A percentile compares a stretch with the other conserved stretches of the same genome.
Evolutionary conservation across 2,113 vertebrate species (phyloP).

Genomic region (Crocuta crocuta): DNA sequence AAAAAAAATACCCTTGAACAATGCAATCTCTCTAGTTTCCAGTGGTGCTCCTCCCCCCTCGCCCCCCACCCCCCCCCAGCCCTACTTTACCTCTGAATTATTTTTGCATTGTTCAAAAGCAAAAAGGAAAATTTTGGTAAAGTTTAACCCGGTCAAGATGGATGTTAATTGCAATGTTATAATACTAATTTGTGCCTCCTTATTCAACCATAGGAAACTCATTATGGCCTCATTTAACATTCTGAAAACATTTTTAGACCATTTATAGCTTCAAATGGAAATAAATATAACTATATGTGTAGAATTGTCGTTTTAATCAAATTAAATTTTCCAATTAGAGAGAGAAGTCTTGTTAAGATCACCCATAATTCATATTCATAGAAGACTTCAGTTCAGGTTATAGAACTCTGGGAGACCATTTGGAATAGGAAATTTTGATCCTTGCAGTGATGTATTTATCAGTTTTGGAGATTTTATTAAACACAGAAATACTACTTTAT

Average conservation of each 20-base stretch:
- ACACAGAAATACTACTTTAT: neutral
- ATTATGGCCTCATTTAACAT: conserved; percentile 81
- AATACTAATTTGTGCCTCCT: conserved; percentile 75
- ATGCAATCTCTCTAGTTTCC: conserved; percentile 37
- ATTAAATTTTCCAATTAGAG: conserved; percentile 86
- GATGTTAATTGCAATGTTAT: conserved; percentile 67
- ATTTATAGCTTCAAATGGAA: conserved; percentile 75
- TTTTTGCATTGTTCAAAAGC: conserved; percentile 69
- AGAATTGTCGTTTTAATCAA: conserved; percentile 87
- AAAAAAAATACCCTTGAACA: conserved; percentile 42
- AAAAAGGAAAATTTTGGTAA: conserved; percentile 75
- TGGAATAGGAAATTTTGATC: conserved; percentile 65
- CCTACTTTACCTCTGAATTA: conserved; percentile 4
- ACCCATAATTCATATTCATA: conserved; percentile 83
- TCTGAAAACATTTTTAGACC: conserved; percentile 83
- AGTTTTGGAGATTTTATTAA: conserved; percentile 47
- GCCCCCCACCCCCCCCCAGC: neutral
- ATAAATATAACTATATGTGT: conserved; percentile 81
- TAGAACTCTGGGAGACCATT: conserved; percentile 81
- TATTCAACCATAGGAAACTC: conserved; percentile 80
- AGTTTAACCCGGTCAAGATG: conserved; percentile 69
- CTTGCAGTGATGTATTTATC: conserved; percentile 73
- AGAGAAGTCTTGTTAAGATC: conserved; percentile 79
- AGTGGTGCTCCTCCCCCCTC: neutral
- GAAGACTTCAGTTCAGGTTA: conserved; percentile 81